phyloP scores from a whole-genome alignment of 2,888 invertebrate species.

The Toxonevra muliebris region DNA sequence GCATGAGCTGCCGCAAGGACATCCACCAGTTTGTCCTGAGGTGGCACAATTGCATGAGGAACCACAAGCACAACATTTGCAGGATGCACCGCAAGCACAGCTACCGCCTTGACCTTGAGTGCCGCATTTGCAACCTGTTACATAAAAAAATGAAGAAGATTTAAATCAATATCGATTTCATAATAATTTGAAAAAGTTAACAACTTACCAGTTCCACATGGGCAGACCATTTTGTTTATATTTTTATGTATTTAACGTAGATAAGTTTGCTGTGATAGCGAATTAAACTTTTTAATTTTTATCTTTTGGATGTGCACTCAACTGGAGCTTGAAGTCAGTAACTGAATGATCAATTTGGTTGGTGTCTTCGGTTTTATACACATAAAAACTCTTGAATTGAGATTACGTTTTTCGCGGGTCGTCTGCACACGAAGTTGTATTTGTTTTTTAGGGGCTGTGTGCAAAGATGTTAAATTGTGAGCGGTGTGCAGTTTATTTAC shows the following conservation, averaged over 20 bases:
- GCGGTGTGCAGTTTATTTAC: too few species aligned
- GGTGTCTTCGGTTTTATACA: constrained; percentile 24
- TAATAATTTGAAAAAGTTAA: background rate
- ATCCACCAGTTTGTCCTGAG: background rate
- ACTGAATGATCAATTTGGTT: constrained; percentile 9
- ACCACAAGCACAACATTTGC: constrained; percentile 35
- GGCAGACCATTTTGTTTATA: background rate
- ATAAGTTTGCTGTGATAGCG: background rate
- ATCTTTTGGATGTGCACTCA: constrained; percentile 3
- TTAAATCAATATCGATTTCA: background rate
- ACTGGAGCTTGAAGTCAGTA: constrained; percentile 17
- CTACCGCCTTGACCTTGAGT: constrained; percentile 23
- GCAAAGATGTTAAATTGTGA: constrained; percentile 3
- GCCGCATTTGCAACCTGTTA: constrained; percentile 32
- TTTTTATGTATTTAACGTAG: constrained; percentile 6
- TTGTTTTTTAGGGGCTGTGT: constrained; percentile 18
- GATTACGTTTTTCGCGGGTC: background rate
- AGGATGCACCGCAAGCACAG: constrained; percentile 31
- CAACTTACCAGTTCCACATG: constrained; percentile 15
- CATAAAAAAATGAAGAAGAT: background rate
- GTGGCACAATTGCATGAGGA: constrained; percentile 5
- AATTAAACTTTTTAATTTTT: too few species aligned
- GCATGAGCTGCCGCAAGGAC: constrained; percentile 8
- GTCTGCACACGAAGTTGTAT: background rate
- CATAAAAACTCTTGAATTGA: constrained; percentile 9